phyloP scores from a whole-genome alignment of 2,888 invertebrate species.

The Antheraea yamamai region DNA sequence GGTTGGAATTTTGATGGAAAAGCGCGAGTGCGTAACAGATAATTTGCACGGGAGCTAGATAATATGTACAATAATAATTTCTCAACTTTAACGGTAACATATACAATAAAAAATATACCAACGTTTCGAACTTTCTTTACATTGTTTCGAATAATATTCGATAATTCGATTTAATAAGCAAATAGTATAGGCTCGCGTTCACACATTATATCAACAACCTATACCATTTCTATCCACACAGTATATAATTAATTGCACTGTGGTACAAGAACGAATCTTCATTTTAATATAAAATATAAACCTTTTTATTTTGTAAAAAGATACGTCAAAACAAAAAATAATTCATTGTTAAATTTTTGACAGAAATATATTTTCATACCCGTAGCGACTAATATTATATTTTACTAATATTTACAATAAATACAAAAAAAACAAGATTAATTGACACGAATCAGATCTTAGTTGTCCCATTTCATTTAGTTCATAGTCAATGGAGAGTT shows the following conservation, averaged over 20 bases:
- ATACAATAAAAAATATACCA: not conserved
- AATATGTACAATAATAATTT: too few relatives aligned
- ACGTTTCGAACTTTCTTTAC: not conserved
- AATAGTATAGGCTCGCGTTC: not conserved
- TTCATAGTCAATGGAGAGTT: not conserved
- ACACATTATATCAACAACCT: not conserved
- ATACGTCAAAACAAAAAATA: not conserved
- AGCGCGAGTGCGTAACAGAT: too few relatives aligned
- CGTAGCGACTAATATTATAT: slow-evolving; percentile 20
- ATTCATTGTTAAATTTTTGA: slow-evolving; percentile 8
- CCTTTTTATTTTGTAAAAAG: not conserved
- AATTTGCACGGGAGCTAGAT: too few relatives aligned
- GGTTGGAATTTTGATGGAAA: too few relatives aligned
- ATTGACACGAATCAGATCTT: slow-evolving; percentile 19
- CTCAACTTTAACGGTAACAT: not conserved
- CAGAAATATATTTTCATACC: slow-evolving; percentile 17
- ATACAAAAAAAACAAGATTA: slow-evolving; percentile 9
- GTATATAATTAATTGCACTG: not conserved
- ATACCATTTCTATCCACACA: not conserved
- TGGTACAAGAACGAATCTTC: not conserved
- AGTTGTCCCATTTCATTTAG: not conserved
- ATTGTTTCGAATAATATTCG: not conserved
- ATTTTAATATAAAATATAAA: not conserved
- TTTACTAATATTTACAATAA: slow-evolving; percentile 31
- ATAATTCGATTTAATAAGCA: not conserved